Conservation (phyloP, 2,113 vertebrate species). For the Tautogolabrus adspersus region DNA sequence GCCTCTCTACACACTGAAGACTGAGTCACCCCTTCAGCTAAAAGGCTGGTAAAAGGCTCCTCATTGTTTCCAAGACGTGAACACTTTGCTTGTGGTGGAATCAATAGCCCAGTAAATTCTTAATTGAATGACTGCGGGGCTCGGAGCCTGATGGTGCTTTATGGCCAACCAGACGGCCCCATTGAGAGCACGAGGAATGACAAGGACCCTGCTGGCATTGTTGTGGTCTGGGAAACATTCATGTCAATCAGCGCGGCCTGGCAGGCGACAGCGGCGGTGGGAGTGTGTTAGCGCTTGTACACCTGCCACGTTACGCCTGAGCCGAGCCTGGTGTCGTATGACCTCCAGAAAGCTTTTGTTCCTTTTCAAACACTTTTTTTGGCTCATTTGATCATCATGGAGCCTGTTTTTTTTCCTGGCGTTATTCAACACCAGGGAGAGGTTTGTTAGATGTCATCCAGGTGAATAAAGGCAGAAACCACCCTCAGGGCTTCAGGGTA, state of each 20-base stretch:
- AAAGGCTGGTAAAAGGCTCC: conserved; percentile 49
- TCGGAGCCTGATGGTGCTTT: conserved; percentile 63
- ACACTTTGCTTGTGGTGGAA: conserved; percentile 59
- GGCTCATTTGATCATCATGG: conserved; percentile 29
- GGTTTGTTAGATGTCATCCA: neutral
- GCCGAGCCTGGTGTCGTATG: conserved; percentile 36
- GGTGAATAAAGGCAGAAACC: neutral
- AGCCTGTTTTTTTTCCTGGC: neutral
- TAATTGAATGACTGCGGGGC: conserved; percentile 78
- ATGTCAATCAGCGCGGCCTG: conserved; percentile 53
- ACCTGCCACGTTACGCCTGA: conserved; percentile 45
- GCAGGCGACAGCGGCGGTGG: conserved; percentile 45
- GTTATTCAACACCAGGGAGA: conserved; percentile 39
- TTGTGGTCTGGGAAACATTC: conserved; percentile 61
- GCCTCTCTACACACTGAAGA: conserved; percentile 17
- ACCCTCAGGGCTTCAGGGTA: neutral
- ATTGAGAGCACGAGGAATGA: conserved; percentile 49
- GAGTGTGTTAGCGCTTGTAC: conserved; percentile 21
- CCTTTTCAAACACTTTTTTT: conserved; percentile 23
- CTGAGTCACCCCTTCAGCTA: conserved; percentile 51
- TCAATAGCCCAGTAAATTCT: conserved; percentile 76
- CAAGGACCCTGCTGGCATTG: conserved; percentile 61
- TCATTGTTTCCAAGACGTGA: conserved; percentile 67
- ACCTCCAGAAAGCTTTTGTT: conserved; percentile 46
- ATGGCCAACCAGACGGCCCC: conserved; percentile 62